Percentiles rank a stretch among this genome's conserved stretches.
Evolutionary conservation across 1,140 invertebrate genomes (phyloP).

Genomic region (Ceratosolen fusciceps): DNA sequence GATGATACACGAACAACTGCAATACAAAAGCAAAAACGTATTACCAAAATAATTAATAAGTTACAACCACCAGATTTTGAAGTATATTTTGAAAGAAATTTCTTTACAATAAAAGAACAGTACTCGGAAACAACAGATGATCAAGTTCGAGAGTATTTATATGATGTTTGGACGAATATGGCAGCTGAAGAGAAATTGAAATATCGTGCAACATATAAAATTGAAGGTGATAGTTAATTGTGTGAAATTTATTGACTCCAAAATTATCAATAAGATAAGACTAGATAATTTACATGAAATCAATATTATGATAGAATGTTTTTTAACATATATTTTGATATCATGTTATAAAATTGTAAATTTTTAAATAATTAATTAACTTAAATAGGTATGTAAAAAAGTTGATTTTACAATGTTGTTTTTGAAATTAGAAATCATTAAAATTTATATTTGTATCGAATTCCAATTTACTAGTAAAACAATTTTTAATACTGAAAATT

Average conservation of each 20-base stretch:
- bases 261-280: not conserved
- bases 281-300: constrained; percentile 20
- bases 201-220: constrained; percentile 45
- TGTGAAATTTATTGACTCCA: not conserved
- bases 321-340: constrained; percentile 31
- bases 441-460: not conserved
- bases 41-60: constrained; percentile 47
- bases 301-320: not conserved
- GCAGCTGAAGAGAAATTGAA: constrained; percentile 44
- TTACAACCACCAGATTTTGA: constrained; percentile 62
- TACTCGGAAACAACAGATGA: constrained; percentile 66
- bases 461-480: constrained; percentile 26
- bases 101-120: constrained; percentile 68
- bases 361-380: constrained; percentile 26
- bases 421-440: constrained; percentile 6
- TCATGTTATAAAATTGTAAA: constrained; percentile 33
- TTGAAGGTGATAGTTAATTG: constrained; percentile 37
- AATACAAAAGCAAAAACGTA: constrained; percentile 45
- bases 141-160: constrained; percentile 68
- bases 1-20: constrained; percentile 28
- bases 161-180: constrained; percentile 69
- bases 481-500: not conserved
- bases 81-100: constrained; percentile 68
- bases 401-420: constrained; percentile 19
- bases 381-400: constrained; percentile 13